A percentile compares a stretch with the other conserved stretches of the same genome.
phyloP scores from a whole-genome alignment of 1,140 invertebrate species.

The Geopemphigus sp. region DNA sequence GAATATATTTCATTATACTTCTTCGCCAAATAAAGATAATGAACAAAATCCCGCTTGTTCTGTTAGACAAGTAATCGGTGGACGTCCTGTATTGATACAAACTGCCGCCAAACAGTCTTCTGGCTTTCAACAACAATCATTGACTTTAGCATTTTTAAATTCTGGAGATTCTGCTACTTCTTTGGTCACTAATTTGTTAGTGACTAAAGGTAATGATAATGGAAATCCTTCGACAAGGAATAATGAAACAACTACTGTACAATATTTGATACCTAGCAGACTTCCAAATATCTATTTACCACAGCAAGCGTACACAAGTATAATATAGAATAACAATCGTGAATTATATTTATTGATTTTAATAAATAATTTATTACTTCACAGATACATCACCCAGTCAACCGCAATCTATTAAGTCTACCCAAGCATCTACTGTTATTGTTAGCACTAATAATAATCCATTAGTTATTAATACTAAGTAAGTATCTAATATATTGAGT shows the following conservation, averaged over 20 bases:
- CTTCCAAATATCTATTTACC: conserved; percentile 34
- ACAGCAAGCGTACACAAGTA: conserved; percentile 31
- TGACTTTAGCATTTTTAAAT: conserved; percentile 48
- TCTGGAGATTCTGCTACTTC: conserved; percentile 41
- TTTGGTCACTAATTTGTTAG: conserved; percentile 43
- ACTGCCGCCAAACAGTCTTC: conserved; percentile 24
- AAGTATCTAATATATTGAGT: not conserved
- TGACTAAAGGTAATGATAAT: conserved; percentile 21
- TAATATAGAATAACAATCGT: not conserved
- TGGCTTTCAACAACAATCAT: conserved; percentile 32
- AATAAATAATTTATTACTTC: not conserved
- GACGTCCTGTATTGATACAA: conserved; percentile 36
- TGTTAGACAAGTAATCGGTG: conserved; percentile 35
- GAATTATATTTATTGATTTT: not conserved
- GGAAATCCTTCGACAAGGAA: conserved; percentile 8
- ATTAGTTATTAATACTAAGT: conserved; percentile 26
- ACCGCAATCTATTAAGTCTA: conserved; percentile 14
- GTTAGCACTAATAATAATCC: conserved; percentile 38
- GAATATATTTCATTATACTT: conserved; percentile 41
- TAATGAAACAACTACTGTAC: conserved; percentile 33
- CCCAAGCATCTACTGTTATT: conserved; percentile 40
- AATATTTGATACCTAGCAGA: conserved; percentile 43
- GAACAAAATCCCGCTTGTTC: conserved; percentile 41
- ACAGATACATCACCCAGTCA: conserved; percentile 26
- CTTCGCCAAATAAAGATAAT: conserved; percentile 32